These are phyloP conservation scores for Rhopalosiphum nymphaeae DNA, from an alignment of 2,888 invertebrate species.

Conservation along the genomic window DNA sequence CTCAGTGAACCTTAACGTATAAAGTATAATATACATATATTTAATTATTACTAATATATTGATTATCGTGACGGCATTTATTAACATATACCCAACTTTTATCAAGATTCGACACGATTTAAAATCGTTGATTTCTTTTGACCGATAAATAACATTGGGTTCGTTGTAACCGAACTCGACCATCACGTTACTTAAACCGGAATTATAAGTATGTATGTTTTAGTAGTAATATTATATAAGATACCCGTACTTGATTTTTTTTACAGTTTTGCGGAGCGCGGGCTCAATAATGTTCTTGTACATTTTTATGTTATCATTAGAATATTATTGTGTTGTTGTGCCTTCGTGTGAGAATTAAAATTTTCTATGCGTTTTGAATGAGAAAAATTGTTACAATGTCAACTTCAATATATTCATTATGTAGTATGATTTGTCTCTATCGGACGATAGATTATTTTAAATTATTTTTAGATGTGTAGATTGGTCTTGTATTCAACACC, in stretches of 20 bases:
- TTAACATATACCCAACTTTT: neutral
- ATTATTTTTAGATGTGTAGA: neutral
- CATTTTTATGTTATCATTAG: neutral
- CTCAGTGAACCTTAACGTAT: neutral
- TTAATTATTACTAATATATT: neutral
- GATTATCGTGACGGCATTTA: neutral
- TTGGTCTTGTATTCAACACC: neutral
- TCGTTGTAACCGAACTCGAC: neutral
- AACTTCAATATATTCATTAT: neutral
- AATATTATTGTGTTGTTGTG: neutral
- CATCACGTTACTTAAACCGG: neutral
- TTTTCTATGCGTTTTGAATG: neutral
- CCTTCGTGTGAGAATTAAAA: neutral
- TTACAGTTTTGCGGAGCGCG: neutral
- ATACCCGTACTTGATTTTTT: neutral
- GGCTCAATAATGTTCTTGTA: neutral
- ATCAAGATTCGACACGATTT: neutral
- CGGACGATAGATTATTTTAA: neutral
- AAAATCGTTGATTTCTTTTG: neutral
- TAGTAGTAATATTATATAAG: neutral
- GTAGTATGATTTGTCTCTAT: neutral
- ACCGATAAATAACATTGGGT: neutral
- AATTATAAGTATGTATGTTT: neutral
- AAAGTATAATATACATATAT: neutral
- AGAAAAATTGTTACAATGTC: neutral